These are phyloP conservation scores for Daptonema setosum DNA, from an alignment of 2,888 invertebrate genomes.

Conservation along the genomic window DNA sequence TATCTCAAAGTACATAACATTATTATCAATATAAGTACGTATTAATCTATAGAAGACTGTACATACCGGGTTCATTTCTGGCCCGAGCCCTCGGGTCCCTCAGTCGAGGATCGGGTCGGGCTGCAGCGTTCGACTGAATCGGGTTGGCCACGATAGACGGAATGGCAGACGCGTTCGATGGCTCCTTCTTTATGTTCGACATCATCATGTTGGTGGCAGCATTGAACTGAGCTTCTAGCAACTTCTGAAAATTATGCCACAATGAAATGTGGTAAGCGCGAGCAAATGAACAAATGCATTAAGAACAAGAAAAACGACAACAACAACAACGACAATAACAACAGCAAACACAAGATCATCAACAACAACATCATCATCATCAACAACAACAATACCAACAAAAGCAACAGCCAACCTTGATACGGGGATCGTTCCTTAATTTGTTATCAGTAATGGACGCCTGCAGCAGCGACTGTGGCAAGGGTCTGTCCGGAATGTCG, in stretches of 20 bases:
- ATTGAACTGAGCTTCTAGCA: slow-evolving; percentile 6
- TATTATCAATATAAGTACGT: no score
- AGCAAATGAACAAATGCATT: no score
- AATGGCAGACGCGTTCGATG: not conserved
- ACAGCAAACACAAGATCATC: no score
- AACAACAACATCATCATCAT: no score
- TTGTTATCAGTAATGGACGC: slow-evolving; percentile 1
- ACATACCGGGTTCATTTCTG: not conserved
- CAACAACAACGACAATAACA: no score
- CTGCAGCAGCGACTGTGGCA: not conserved
- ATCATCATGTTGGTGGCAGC: slow-evolving; percentile 6
- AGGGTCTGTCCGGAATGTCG: not conserved
- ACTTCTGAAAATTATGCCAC: no score
- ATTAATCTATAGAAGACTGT: no score
- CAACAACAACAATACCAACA: no score
- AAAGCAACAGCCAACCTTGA: no score
- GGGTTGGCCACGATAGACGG: not conserved
- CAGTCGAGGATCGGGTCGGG: not conserved
- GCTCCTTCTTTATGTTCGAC: not conserved
- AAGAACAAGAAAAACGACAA: no score
- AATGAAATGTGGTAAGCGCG: no score
- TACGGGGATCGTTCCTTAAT: slow-evolving; percentile 7
- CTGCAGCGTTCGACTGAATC: not conserved
- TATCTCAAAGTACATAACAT: no score
- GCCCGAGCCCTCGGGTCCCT: not conserved